phyloP scores from a whole-genome alignment of 2,113 vertebrate genomes.

The Cynocephalus volans region DNA sequence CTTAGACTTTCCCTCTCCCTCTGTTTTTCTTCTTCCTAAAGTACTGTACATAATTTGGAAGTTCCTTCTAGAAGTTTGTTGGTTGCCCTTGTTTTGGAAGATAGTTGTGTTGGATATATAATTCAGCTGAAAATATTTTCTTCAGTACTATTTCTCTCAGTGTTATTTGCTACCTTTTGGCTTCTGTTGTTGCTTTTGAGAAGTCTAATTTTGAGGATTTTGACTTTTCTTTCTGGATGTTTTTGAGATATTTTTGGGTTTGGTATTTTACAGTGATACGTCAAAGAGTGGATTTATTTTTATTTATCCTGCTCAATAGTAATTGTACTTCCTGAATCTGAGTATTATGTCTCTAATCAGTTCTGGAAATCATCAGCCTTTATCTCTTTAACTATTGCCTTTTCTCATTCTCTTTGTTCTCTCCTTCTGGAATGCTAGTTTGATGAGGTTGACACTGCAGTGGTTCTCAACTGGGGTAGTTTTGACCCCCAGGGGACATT shows the following conservation, averaged over 20 bases:
- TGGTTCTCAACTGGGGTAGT: neutral
- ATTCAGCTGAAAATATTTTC: neutral
- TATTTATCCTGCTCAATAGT: neutral
- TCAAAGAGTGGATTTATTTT: neutral
- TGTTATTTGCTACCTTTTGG: neutral
- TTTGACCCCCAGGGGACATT: no score
- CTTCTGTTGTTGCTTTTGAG: neutral
- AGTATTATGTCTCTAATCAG: neutral
- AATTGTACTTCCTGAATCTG: neutral
- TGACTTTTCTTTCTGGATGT: neutral
- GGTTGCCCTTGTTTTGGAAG: neutral
- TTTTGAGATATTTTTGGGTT: slow-evolving; percentile 2
- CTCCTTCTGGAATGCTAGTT: neutral
- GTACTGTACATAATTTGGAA: neutral
- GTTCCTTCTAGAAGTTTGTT: neutral
- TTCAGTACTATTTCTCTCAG: neutral
- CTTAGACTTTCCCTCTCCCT: neutral
- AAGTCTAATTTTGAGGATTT: neutral
- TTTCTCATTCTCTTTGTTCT: neutral
- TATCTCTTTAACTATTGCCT: neutral
- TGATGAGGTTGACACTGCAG: neutral
- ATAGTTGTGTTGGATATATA: neutral
- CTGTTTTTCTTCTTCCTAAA: neutral
- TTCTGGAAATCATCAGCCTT: neutral
- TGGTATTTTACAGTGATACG: neutral